Conservation (phyloP, 2,113 vertebrate species). For the Cheirogaleus medius region DNA sequence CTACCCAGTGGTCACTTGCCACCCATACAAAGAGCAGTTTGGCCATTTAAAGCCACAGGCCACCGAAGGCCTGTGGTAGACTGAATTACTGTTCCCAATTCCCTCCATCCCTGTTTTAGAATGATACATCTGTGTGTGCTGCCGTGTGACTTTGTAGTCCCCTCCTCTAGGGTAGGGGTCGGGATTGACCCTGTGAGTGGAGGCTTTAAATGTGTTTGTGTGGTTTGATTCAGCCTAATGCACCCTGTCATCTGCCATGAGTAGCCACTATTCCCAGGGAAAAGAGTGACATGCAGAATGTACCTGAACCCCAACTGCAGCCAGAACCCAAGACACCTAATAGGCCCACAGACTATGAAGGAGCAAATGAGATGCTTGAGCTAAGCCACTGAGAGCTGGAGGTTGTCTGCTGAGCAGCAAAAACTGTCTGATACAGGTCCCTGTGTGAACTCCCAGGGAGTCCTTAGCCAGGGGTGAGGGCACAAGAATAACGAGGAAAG, state of each 20-base stretch:
- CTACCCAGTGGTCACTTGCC: background rate
- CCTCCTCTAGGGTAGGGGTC: accelerated
- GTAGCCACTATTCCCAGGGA: background rate
- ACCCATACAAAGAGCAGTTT: background rate
- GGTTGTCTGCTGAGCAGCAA: too few relatives aligned
- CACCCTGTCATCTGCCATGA: background rate
- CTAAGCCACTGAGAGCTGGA: background rate
- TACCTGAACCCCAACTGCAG: background rate
- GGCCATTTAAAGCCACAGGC: background rate
- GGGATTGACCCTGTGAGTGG: background rate
- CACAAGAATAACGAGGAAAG: accelerated
- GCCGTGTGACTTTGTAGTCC: background rate
- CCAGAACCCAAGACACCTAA: background rate
- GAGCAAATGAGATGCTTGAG: background rate
- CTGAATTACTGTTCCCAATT: background rate
- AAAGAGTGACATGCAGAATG: background rate
- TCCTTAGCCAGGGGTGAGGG: background rate
- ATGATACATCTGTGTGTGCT: background rate
- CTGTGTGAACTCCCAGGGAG: background rate
- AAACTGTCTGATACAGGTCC: background rate
- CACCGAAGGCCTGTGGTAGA: background rate
- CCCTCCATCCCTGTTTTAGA: background rate
- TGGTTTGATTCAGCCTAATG: background rate
- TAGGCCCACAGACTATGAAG: background rate
- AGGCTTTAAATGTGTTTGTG: background rate